Conservation (phyloP, 2,797 vertebrate species). For the Sibirionetta formosa region DNA sequence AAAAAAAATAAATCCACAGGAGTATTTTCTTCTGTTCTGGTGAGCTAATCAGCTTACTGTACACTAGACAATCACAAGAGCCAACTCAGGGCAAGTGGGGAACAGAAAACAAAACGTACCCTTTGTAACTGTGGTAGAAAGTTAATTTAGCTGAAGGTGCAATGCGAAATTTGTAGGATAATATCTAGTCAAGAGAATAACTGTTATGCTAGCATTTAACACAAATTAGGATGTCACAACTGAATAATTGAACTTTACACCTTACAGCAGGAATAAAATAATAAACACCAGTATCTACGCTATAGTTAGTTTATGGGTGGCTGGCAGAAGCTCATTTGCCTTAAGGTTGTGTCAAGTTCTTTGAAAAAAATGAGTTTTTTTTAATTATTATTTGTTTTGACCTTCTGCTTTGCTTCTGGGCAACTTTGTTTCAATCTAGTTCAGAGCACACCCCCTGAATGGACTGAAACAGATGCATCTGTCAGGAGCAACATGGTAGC, state of each 20-base stretch:
- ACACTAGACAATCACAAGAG: not conserved
- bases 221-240: not conserved
- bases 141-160: not conserved
- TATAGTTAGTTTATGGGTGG: not conserved
- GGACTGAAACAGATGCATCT: not conserved
- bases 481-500: not conserved
- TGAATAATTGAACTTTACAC: not conserved
- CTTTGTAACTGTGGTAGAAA: not conserved
- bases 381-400: not conserved
- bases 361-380: not conserved
- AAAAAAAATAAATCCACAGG: not conserved
- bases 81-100: not conserved
- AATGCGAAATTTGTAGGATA: accelerated
- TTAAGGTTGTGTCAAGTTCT: not conserved
- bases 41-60: not conserved
- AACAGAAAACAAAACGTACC: not conserved
- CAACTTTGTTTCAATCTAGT: slow-evolving; percentile 42
- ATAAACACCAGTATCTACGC: not conserved
- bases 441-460: not conserved
- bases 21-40: not conserved
- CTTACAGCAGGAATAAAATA: not conserved
- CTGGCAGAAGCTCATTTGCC: slow-evolving; percentile 10
- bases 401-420: slow-evolving; percentile 21
- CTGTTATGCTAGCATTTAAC: not conserved
- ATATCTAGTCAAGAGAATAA: not conserved